Conservation (phyloP, 2,797 vertebrate species). For the Acanthurus tractus region DNA sequence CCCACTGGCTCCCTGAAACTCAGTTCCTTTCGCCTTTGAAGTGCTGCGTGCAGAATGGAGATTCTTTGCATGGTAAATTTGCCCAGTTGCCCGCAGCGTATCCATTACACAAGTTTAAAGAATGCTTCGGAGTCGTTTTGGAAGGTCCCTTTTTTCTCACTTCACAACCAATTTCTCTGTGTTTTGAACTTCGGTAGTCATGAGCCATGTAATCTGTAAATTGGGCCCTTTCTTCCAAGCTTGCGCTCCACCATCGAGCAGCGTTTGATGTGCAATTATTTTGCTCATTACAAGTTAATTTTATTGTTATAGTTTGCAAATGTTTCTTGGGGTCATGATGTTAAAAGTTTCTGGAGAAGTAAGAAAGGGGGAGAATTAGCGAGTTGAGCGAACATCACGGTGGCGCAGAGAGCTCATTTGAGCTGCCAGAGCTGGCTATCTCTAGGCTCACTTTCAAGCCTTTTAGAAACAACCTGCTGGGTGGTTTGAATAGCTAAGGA, state of each 20-base stretch:
- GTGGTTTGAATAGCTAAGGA: slow-evolving; percentile 77
- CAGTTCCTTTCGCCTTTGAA: slow-evolving; percentile 85
- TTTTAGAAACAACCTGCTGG: slow-evolving; percentile 83
- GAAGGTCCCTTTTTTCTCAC: slow-evolving; percentile 84
- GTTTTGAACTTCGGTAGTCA: slow-evolving; percentile 89
- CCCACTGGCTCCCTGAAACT: slow-evolving; percentile 85
- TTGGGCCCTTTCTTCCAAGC: slow-evolving; percentile 85
- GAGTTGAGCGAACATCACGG: slow-evolving; percentile 46
- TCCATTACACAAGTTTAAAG: slow-evolving; percentile 91
- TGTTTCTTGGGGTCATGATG: slow-evolving; percentile 88
- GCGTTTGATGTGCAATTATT: slow-evolving; percentile 91
- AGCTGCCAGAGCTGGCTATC: slow-evolving; percentile 68
- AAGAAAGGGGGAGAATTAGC: slow-evolving; percentile 71
- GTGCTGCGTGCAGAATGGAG: slow-evolving; percentile 87
- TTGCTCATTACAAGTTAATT: slow-evolving; percentile 92
- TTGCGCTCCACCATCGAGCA: slow-evolving; percentile 74
- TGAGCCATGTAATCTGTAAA: slow-evolving; percentile 91
- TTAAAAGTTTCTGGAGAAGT: slow-evolving; percentile 86
- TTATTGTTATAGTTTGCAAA: slow-evolving; percentile 91
- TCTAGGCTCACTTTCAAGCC: slow-evolving; percentile 78
- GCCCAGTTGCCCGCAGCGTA: slow-evolving; percentile 85
- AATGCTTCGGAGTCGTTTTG: slow-evolving; percentile 86
- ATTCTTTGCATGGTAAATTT: slow-evolving; percentile 90
- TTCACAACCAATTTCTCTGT: slow-evolving; percentile 88
- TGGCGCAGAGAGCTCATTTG: slow-evolving; percentile 69